phyloP scores from a whole-genome alignment of 2,113 vertebrate species.

The Gobius niger region DNA sequence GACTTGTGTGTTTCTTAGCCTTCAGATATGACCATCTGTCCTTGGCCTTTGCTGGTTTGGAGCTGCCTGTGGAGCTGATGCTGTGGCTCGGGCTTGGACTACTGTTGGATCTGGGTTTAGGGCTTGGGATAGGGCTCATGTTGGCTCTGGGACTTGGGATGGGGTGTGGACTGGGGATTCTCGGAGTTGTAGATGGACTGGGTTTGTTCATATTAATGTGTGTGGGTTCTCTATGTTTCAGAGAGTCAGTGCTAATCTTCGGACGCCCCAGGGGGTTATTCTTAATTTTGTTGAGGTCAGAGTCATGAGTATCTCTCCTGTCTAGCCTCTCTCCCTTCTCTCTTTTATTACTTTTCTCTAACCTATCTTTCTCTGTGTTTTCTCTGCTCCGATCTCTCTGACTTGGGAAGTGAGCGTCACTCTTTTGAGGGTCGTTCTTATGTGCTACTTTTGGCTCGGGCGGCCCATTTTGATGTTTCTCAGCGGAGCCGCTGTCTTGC shows the following conservation, averaged over 20 bases:
- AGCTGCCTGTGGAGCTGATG: constrained; percentile 49
- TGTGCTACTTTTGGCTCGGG: constrained; percentile 78
- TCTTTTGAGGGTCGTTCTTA: constrained; percentile 81
- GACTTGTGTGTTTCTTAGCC: constrained; percentile 76
- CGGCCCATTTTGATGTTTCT: constrained; percentile 78
- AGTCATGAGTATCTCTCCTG: constrained; percentile 59
- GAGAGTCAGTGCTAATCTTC: constrained; percentile 70
- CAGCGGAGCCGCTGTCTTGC: constrained; percentile 74
- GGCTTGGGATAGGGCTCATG: constrained; percentile 59
- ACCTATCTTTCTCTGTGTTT: constrained; percentile 56
- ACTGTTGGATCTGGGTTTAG: constrained; percentile 52
- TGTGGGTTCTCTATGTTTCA: constrained; percentile 74
- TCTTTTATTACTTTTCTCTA: constrained; percentile 59
- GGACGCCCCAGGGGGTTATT: constrained; percentile 79
- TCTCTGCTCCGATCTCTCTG: constrained; percentile 53
- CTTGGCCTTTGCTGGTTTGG: constrained; percentile 85
- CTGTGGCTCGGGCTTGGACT: constrained; percentile 54
- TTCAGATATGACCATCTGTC: constrained; percentile 92
- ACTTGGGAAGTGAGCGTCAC: constrained; percentile 74
- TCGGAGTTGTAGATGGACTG: constrained; percentile 36
- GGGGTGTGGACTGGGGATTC: constrained; percentile 56
- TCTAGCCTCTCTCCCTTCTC: constrained; percentile 62
- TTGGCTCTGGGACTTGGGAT: constrained; percentile 59
- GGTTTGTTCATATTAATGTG: constrained; percentile 55
- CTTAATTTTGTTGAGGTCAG: constrained; percentile 76